Conservation (phyloP, 2,888 invertebrate genomes). For the Spodoptera exigua region DNA sequence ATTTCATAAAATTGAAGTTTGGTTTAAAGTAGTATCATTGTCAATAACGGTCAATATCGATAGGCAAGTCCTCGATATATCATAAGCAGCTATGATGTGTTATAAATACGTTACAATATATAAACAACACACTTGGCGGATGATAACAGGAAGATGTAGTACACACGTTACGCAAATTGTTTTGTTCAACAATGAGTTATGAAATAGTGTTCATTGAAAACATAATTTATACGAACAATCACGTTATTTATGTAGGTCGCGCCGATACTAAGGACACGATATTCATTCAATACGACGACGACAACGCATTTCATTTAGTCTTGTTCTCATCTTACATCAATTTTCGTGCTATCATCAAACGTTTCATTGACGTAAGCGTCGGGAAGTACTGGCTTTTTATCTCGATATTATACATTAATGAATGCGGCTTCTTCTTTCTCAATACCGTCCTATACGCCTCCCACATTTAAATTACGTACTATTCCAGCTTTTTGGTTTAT, state of each 20-base stretch:
- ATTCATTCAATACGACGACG: constrained; percentile 39
- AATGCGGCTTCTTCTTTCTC: neutral
- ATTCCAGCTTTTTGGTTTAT: neutral
- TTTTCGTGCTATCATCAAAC: constrained; percentile 17
- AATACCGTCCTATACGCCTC: neutral
- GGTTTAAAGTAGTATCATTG: neutral
- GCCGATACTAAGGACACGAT: constrained; percentile 42
- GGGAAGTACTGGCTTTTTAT: neutral
- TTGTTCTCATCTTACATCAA: constrained; percentile 16
- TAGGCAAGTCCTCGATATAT: neutral
- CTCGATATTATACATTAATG: neutral
- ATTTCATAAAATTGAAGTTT: constrained; percentile 2
- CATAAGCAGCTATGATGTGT: neutral
- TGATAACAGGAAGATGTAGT: constrained; percentile 53
- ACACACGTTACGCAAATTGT: constrained; percentile 53
- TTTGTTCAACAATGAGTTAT: constrained; percentile 44
- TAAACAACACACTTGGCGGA: constrained; percentile 12
- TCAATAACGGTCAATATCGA: neutral
- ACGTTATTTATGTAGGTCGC: constrained; percentile 48
- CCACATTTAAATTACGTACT: no score
- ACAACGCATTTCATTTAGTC: constrained; percentile 30
- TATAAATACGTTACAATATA: constrained; percentile 27
- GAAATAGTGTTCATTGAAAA: constrained; percentile 51
- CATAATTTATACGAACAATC: constrained; percentile 56
- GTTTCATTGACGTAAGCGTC: neutral